Conservation (phyloP, 1,140 invertebrate species). For the Fopius arisanus region DNA sequence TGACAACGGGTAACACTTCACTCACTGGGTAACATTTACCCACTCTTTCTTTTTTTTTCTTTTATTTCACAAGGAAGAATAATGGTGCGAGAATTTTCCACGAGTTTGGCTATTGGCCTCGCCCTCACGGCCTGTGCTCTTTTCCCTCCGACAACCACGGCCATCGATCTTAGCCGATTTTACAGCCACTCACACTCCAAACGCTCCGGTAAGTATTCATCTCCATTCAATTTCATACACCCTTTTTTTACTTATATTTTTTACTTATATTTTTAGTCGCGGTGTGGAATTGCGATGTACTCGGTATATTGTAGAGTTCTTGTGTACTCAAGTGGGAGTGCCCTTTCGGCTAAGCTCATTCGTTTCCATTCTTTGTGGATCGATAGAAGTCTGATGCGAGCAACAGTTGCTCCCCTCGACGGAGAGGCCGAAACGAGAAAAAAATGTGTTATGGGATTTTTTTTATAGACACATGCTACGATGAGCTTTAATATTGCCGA, state of each 20-base stretch:
- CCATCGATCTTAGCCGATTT: conserved; percentile 73
- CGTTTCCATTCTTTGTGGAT: conserved; percentile 26
- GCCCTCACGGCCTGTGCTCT: conserved; percentile 61
- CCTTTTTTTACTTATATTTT: conserved; percentile 2
- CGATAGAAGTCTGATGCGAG: conserved; percentile 26
- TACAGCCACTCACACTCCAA: conserved; percentile 73
- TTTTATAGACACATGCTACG: no score
- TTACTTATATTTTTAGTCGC: background rate
- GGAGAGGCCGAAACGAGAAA: background rate
- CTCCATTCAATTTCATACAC: no score
- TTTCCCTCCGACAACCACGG: conserved; percentile 67
- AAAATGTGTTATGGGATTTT: no score
- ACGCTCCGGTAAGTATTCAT: conserved; percentile 72
- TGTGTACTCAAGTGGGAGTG: conserved; percentile 31
- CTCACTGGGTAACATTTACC: background rate
- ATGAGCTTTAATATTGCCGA: no score
- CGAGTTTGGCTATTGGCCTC: conserved; percentile 51
- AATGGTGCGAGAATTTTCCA: conserved; percentile 43
- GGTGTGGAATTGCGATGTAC: background rate
- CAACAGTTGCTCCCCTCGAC: conserved; percentile 33
- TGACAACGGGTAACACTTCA: background rate
- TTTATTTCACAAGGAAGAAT: conserved; percentile 10
- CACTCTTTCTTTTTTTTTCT: background rate
- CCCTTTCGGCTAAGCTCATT: conserved; percentile 28
- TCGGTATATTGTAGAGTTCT: background rate